These are phyloP conservation scores for Drosophila rufa DNA, from an alignment of 1,140 invertebrate genomes.

Conservation along the genomic window DNA sequence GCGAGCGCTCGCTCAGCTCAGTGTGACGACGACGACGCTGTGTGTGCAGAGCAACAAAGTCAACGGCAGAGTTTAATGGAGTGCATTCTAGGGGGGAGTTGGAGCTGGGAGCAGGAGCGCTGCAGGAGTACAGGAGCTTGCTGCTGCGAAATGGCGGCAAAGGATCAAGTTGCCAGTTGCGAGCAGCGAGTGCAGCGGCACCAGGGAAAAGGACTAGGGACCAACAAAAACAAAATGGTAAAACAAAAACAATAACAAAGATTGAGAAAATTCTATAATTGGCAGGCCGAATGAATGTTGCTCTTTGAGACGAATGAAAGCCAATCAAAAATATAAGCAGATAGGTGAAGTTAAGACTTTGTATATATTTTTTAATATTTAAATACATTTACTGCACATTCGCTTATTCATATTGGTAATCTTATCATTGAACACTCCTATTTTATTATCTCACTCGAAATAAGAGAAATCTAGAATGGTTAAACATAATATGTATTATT, in stretches of 20 bases:
- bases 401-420: no score
- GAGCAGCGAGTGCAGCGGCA: constrained; percentile 29
- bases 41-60: constrained; percentile 67
- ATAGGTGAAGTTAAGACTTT: no score
- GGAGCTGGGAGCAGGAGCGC: not conserved
- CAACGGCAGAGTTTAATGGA: constrained; percentile 80
- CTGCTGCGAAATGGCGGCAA: constrained; percentile 78
- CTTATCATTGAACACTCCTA: no score
- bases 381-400: no score
- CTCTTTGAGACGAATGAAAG: constrained; percentile 1
- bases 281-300: constrained; percentile 23
- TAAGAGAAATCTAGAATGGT: no score
- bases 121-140: constrained; percentile 43
- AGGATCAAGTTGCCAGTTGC: constrained; percentile 73
- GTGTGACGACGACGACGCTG: constrained; percentile 7
- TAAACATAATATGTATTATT: no score
- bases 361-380: no score
- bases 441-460: no score
- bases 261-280: constrained; percentile 38
- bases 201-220: constrained; percentile 24
- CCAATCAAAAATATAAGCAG: not conserved
- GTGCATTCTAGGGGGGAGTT: constrained; percentile 60
- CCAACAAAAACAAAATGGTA: constrained; percentile 38
- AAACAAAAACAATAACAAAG: constrained; percentile 37
- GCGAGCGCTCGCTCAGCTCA: constrained; percentile 25